Base-by-base conservation (phyloP, 1,140 invertebrate species). In the Leguminivora glycinivorella region DNA sequence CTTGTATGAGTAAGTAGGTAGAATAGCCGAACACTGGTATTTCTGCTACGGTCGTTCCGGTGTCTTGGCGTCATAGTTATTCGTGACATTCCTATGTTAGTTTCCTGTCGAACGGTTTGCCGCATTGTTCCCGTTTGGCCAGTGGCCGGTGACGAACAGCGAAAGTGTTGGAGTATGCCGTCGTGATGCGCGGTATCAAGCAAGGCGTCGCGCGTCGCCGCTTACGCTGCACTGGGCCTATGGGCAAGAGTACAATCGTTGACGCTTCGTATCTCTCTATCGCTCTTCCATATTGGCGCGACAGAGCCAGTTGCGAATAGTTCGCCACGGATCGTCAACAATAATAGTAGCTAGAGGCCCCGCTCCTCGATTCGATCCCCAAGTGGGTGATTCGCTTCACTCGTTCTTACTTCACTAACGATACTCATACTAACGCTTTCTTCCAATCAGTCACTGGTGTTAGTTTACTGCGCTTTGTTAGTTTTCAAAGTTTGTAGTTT, bases 341-440 rank as follows among this genome's bases (percentile, higher is more conserved):
- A n/a, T n/a, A n/a, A n/a, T n/a, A n/a, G n/a, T n/a, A n/a, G n/a
- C n/a, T n/a, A n/a, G n/a, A n/a, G n/a, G n/a, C n/a, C n/a, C n/a
- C n/a, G 78, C 72, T 38, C 71, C 73, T 67, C 22, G 47, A 22
- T 52, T 74, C 75, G 19, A 69, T 70, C 69, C 77, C 66, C 76
- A 86, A 87, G 77, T 84, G 76, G 82, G 79, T 82, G 82, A 84
- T 82, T 75, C 85, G 82, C 78, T 86, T 72, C 78, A 79, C 75
- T 82, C 79, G 77, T 70, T 72, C 56, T 25, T 17, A 70, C 66
- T 77, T 72, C 75, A 72, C 40, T 56, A 31, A 75, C 72, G 63
- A 67, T 76, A 67, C 71, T 19, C 70, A 75, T 72, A 68, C 70
- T 68, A 76, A 38, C 75, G 81, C 75, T 85, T 81, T 81, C 82